Evolutionary conservation across 2,888 invertebrate species (phyloP), one percentile per base, ranked within the genome.

Genomic region (Zeuzera pyrina): DNA sequence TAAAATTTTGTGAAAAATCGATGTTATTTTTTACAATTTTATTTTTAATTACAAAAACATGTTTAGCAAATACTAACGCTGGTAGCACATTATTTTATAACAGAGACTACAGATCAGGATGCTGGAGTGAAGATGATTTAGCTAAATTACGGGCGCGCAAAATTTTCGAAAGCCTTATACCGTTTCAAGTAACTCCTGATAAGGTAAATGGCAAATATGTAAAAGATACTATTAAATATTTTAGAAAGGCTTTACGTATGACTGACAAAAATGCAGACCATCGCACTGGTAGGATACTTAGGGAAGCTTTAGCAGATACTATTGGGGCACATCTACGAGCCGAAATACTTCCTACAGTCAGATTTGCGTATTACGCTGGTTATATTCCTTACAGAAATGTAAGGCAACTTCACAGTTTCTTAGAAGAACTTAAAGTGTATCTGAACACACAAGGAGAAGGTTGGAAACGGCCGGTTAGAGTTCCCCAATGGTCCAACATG

Each of bases 361-460:
- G 78, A 40, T 71, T 77, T 42, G 73, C 78, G 3, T 83, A 69
- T 35, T 83, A 83, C 32, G 79, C 79, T 3, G 81, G 81, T 1
- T 76, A 71, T 37, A 54, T 79, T n/a, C 62, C 73, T 1, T 72
- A 68, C 34, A 60, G 47, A 45, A 52, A 51, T 30, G 73, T 60
- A 11, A 57, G 53, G 44, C 47, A 64, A 27, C 32, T 77, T 8
- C 71, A 79, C 32, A 57, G 68, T 14, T 66, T 71, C 31, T 70
- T 55, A 15, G 64, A 70, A 1, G 49, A 52, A 7, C 44, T 74
- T 23, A 76, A 76, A 45, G 22, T 32, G 1, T 41, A 41, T 29
- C 45, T 83, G 28, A 83, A 83, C 31, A 77, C 79, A 0, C 67
- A 66, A 50, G 81, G 81, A 2, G 35, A 62, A 24, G 81, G 81